phyloP scores from a whole-genome alignment of 2,113 vertebrate genomes.

The Sphaerodactylus townsendi region DNA sequence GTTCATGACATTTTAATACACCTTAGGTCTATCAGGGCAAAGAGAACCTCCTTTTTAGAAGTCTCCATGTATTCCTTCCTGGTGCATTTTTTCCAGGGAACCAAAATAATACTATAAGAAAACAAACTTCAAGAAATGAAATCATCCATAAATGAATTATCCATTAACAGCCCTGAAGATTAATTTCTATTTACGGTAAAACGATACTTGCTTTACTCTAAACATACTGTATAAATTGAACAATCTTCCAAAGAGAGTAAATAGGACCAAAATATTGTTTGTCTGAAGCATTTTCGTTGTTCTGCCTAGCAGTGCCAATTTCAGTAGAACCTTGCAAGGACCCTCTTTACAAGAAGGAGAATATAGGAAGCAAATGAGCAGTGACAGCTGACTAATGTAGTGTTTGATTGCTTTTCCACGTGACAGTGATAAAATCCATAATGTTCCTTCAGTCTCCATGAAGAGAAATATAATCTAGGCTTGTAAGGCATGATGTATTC shows the following conservation, averaged over 20 bases:
- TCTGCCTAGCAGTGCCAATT: conserved; percentile 44
- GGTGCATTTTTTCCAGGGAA: neutral
- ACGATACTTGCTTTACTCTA: neutral
- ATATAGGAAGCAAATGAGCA: conserved; percentile 73
- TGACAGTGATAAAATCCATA: conserved; percentile 63
- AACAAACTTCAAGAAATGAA: neutral
- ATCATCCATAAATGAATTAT: neutral
- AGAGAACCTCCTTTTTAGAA: neutral
- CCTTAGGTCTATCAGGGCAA: neutral
- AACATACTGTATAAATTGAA: conserved; percentile 10
- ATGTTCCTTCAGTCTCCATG: conserved; percentile 47
- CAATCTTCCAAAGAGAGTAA: neutral
- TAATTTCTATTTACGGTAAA: neutral
- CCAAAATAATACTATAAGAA: neutral
- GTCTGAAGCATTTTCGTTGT: conserved; percentile 22
- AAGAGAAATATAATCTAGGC: conserved; percentile 52
- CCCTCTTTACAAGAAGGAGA: conserved; percentile 55
- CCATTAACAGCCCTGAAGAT: neutral
- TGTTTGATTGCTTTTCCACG: conserved; percentile 76
- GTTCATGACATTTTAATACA: no score
- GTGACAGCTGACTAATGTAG: conserved; percentile 74
- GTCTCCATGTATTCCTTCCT: fast-evolving
- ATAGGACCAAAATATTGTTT: conserved; percentile 21
- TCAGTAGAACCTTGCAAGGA: conserved; percentile 40
- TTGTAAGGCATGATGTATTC: conserved; percentile 48